Base-by-base conservation (phyloP, 1,140 invertebrate species). In the Lepidurus arcticus region DNA sequence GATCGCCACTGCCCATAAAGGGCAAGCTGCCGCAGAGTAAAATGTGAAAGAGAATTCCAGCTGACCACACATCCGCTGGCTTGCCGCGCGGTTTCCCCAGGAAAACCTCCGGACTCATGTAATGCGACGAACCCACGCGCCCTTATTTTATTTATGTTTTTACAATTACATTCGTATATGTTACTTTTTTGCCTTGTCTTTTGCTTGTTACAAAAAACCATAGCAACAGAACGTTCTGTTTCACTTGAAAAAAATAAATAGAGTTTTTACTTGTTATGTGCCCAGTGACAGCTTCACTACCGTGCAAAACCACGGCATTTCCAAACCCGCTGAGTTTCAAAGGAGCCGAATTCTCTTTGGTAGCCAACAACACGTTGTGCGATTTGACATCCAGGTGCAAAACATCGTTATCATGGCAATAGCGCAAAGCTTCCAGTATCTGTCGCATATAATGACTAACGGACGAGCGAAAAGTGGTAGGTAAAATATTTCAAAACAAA, bases 301-400 rank as follows among this genome's bases (percentile, higher is more conserved):
- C 90, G 10, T 92, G 91, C 79, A 98, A 87, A 84, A 98, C 95
- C 73, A 98, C 92, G 24, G 97, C 97, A 44, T 98, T 94, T 13
- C 97, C 95, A 84, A 99, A 99, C n/a, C 96, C 96, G 21, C 96
- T 95, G 42, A 99, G 87, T 87, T 99, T 99, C 80, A 99, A 93
- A 9, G 98, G 97, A 42, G 97, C 96, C 43, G 96, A 98, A 86
- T 98, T 99, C 85, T 99, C 97, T 82, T 94, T 93, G 73, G 93
- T 95, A 34, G 96, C 94, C 65, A 99, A 87, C 77, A 98, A 88
- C 42, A 97, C 94, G 88, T 95, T 97, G 83, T 98, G 95, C 26
- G 96, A 96, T 83, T 97, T 93, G 81, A 98, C 92, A 86, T 98
- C 96, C 80, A 96, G 90, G 86, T 98, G 97, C 83, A 98, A 93